phyloP scores from a whole-genome alignment of 2,797 vertebrate species.

The Epinephelus awoara region DNA sequence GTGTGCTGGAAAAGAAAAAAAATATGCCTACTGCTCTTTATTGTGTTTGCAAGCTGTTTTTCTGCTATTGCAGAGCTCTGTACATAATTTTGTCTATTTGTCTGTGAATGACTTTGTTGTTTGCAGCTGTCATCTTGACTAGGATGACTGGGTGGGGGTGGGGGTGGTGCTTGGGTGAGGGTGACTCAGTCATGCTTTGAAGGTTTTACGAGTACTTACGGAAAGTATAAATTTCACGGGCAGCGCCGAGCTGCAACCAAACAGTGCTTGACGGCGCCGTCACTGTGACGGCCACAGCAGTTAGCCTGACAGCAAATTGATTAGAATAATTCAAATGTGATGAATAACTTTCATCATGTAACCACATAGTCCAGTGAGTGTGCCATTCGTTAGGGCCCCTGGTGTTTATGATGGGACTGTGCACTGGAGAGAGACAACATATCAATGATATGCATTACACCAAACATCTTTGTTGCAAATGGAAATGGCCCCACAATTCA shows the following conservation, averaged over 20 bases:
- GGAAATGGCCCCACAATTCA: constrained; percentile 57
- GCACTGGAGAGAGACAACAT: constrained; percentile 78
- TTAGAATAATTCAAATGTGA: constrained; percentile 97
- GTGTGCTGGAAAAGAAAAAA: constrained; percentile 37
- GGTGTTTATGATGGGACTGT: constrained; percentile 75
- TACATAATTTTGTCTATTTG: constrained; percentile 78
- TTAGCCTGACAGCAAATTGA: constrained; percentile 97
- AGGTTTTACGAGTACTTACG: constrained; percentile 89
- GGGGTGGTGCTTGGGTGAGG: constrained; percentile 42
- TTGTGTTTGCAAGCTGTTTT: constrained; percentile 75
- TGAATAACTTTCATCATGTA: constrained; percentile 95
- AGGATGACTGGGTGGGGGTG: constrained; percentile 45
- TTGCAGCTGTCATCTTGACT: constrained; percentile 60
- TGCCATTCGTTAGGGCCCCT: constrained; percentile 71
- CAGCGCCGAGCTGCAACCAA: constrained; percentile 89
- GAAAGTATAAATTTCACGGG: constrained; percentile 87
- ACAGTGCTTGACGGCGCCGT: constrained; percentile 89
- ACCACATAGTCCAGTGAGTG: constrained; percentile 78
- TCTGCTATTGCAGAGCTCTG: constrained; percentile 53
- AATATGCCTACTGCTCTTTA: constrained; percentile 58
- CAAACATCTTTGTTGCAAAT: constrained; percentile 72
- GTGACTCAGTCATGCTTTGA: constrained; percentile 90
- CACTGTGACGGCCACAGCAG: constrained; percentile 90
- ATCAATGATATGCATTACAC: constrained; percentile 73
- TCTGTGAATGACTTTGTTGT: constrained; percentile 68